These are phyloP conservation scores for Phymatocera aterrima DNA, from an alignment of 2,888 invertebrate genomes.

Conservation along the genomic window DNA sequence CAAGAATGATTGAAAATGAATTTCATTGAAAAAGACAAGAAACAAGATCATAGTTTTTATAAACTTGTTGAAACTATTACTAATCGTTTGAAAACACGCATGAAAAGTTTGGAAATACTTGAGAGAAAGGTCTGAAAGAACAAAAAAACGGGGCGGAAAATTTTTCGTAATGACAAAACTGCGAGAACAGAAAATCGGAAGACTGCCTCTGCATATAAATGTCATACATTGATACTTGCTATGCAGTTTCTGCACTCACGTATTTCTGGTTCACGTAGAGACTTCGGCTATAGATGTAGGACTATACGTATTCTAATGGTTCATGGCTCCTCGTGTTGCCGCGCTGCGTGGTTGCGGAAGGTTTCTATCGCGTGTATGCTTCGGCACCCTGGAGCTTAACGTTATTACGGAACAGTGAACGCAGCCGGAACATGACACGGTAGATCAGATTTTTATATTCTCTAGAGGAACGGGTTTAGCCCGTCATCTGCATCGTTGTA, in stretches of 20 bases:
- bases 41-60: too few relatives aligned
- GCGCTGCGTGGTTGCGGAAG: not conserved
- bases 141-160: too few relatives aligned
- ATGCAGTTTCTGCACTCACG: not conserved
- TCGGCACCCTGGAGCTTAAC: slow-evolving; percentile 31
- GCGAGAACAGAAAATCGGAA: too few relatives aligned
- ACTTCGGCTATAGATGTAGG: slow-evolving; percentile 10
- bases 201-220: not conserved
- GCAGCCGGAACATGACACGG: slow-evolving; percentile 25
- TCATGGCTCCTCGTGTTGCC: not conserved
- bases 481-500: not conserved
- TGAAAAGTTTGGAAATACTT: too few relatives aligned
- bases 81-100: too few relatives aligned
- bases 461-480: not conserved
- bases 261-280: not conserved
- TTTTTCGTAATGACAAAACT: too few relatives aligned
- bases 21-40: too few relatives aligned
- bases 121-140: too few relatives aligned
- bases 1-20: too few relatives aligned
- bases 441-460: slow-evolving; percentile 25
- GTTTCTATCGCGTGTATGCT: slow-evolving; percentile 37
- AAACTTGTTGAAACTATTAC: too few relatives aligned
- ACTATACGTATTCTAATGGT: slow-evolving; percentile 3
- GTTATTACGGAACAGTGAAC: slow-evolving; percentile 39
- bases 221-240: not conserved